These are phyloP conservation scores for Drosophila neotestacea DNA, from an alignment of 2,888 invertebrate genomes.

Conservation along the genomic window DNA sequence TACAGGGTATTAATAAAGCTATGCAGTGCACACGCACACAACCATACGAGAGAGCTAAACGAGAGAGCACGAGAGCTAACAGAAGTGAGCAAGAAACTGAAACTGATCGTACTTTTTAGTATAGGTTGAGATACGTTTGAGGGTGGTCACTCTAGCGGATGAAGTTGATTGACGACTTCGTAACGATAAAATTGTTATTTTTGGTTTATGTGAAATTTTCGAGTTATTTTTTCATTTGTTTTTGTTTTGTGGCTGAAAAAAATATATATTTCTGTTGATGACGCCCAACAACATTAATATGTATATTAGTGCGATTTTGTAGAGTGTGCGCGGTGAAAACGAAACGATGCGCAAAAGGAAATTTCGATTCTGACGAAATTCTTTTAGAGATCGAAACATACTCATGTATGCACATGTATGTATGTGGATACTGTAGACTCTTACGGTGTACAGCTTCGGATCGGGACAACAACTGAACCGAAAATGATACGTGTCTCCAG, in stretches of 20 bases:
- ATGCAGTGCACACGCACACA: too few species aligned
- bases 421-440: conserved; percentile 2
- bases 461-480: conserved; percentile 5
- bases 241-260: conserved; percentile 27
- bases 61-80: background rate
- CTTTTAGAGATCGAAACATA: conserved; percentile 13
- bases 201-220: conserved; percentile 15
- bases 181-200: background rate
- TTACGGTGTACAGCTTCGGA: conserved; percentile 1
- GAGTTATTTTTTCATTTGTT: conserved; percentile 14
- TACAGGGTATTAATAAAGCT: too few species aligned
- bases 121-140: background rate
- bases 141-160: background rate
- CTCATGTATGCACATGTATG: conserved; percentile 7
- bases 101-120: conserved; percentile 1
- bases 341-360: conserved; percentile 34
- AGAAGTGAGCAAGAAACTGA: background rate
- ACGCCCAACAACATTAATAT: conserved; percentile 57
- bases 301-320: conserved; percentile 50
- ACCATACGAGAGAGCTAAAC: too few species aligned
- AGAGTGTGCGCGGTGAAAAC: conserved; percentile 12
- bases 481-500: background rate
- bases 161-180: conserved; percentile 2
- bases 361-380: conserved; percentile 41
- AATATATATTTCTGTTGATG: conserved; percentile 66